Evolutionary conservation across 2,113 vertebrate genomes (phyloP), one percentile per base, ranked within the genome.

Genomic region (Malurus cyaneus): DNA sequence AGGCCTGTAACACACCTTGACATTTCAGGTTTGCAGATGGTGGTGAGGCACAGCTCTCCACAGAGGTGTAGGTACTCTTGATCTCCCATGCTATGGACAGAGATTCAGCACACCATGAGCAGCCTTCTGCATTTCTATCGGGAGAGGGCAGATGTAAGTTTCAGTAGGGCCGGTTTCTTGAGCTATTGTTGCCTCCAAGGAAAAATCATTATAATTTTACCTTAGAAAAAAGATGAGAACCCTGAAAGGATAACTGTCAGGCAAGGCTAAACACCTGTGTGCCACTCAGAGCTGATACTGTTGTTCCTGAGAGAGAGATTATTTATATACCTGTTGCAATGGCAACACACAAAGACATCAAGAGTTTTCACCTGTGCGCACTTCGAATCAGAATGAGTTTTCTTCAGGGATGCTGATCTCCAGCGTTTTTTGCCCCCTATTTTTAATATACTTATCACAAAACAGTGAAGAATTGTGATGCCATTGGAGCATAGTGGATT

Each of bases 31-130:
- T 41, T 69, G 28, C 25, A 57, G 60, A 24, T 25, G 19, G 41
- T 0, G 6, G 17, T 39, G 46, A 52, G 49, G 42, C 24, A 39
- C 39, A 34, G 34, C 18, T 62, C 56, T 91, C 18, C 34, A 59
- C 0, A 0, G 19, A 71, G 21, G 2, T 1, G 0, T 5, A n/a
- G 29, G 23, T 36, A 9, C 39, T 50, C 12, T 54, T 73, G 17
- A n/a, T 44, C 36, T 65, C 24, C 36, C 25, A 12, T 50, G 13
- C 15, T 36, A 5, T 4, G 8, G 34, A 53, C 6, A 29, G 42
- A 52, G 34, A 42, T 23, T 46, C 15, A 54, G 8, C 9, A 59
- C 32, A 76, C 7, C 36, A 72, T 2, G 2, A 91, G 25, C 4
- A 89, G 24, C 14, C 32, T 56, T 36, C 74, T 82, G 15, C 9